phyloP scores from a whole-genome alignment of 2,797 vertebrate species.

The Pampus argenteus region DNA sequence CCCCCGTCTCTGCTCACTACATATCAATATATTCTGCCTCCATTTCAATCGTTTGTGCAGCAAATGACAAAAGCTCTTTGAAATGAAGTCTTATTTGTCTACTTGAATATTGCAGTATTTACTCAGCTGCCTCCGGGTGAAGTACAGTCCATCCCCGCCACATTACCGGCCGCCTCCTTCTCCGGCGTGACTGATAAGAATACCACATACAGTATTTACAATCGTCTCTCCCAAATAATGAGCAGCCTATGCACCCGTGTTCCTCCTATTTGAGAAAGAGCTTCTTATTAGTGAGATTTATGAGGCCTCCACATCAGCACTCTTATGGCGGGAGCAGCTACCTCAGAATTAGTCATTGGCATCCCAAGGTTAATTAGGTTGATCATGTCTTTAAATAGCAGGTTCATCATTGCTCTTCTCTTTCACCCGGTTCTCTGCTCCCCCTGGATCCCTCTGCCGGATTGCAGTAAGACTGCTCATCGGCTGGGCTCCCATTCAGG shows the following conservation, averaged over 20 bases:
- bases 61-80: constrained; percentile 77
- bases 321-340: constrained; percentile 67
- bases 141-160: constrained; percentile 44
- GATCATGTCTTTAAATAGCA: constrained; percentile 87
- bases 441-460: constrained; percentile 53
- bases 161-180: constrained; percentile 37
- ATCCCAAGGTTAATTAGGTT: constrained; percentile 88
- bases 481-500: constrained; percentile 64
- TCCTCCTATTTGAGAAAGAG: constrained; percentile 66
- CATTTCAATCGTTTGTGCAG: constrained; percentile 71
- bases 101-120: constrained; percentile 75
- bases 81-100: constrained; percentile 76
- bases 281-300: constrained; percentile 85
- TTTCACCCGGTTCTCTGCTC: constrained; percentile 33
- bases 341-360: constrained; percentile 80
- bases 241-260: constrained; percentile 34
- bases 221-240: constrained; percentile 60
- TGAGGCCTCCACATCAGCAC: constrained; percentile 63
- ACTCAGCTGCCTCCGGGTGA: constrained; percentile 73
- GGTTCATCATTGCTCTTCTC: constrained; percentile 77
- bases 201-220: constrained; percentile 61
- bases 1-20: constrained; percentile 15
- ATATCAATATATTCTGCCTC: constrained; percentile 62
- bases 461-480: constrained; percentile 58
- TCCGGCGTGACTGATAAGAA: constrained; percentile 64